Evolutionary conservation across 92 coral and sea anemone genomes (phyloP), one percentile per base, ranked within the genome.

Genomic region (Isaurus tuberculatus): DNA sequence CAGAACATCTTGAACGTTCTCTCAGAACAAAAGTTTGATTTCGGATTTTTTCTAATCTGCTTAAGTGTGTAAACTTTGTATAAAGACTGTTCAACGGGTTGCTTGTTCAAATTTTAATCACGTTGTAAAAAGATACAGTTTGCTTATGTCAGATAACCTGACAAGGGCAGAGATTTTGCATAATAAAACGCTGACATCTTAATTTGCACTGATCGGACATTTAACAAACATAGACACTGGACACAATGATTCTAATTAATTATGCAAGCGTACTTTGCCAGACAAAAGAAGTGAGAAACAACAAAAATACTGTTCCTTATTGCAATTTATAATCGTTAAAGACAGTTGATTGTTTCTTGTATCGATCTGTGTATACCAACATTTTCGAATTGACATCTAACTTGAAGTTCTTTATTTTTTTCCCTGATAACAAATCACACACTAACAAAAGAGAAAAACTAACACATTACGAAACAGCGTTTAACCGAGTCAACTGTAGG

Each of bases 61-160:
- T 77, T 77, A 77, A 77, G 82, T 77, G 58, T 77, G 82, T 77
- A 77, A 77, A 77, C 82, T 61, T 77, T 77, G 70, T 67, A 60
- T 61, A 77, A 77, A 77, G 37, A 77, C 70, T 77, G 58, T 77
- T 60, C 53, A 77, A 77, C 82, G 82, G 82, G 82, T 14, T 77
- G 82, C 55, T 77, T 77, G 70, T 77, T 77, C 82, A 77, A 77
- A 77, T 77, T 77, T 77, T 77, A 77, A 77, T 77, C 82, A 77
- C 70, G 70, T n/a, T 36, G 82, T 77, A 70, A 77, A 58, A 77
- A 60, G 82, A 77, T 77, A 57, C 70, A 34, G 82, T 77, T 77
- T 77, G 26, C 69, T 77, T 42, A 57, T 77, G 82, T 77, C 82
- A 77, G 82, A n/a, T 33, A 58, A 33, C 34, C 53, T 77, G 82